phyloP scores from a whole-genome alignment of 2,797 vertebrate genomes.

The Pyrocephalus nanus region DNA sequence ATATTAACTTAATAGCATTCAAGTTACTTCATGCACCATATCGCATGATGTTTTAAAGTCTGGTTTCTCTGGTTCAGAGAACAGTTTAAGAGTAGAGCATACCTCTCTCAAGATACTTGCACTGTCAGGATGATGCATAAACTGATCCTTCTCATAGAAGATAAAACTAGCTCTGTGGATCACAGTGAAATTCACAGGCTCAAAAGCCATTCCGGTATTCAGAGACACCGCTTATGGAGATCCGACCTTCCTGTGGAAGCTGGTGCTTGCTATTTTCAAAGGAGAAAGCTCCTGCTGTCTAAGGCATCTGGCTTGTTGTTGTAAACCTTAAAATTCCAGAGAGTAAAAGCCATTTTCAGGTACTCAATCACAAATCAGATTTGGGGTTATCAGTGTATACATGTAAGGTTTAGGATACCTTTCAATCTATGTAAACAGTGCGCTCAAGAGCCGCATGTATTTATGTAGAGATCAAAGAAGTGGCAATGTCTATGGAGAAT shows the following conservation, averaged over 20 bases:
- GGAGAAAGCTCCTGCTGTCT: neutral
- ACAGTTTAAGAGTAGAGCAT: neutral
- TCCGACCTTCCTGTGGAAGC: neutral
- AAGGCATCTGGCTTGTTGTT: constrained; percentile 48
- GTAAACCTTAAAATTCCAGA: constrained; percentile 57
- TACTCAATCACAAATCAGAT: constrained; percentile 64
- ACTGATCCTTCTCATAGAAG: constrained; percentile 24
- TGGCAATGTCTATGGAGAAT: constrained; percentile 28
- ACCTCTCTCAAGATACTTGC: neutral
- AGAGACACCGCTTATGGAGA: neutral
- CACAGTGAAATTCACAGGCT: constrained; percentile 59
- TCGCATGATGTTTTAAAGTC: neutral
- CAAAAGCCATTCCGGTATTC: constrained; percentile 42
- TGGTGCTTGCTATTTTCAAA: constrained; percentile 9
- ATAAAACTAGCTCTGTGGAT: constrained; percentile 41
- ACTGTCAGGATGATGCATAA: constrained; percentile 60
- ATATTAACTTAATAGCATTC: neutral
- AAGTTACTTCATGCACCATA: neutral
- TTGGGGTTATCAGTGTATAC: constrained; percentile 69
- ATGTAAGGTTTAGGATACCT: constrained; percentile 69
- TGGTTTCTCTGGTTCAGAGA: neutral
- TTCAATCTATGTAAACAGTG: constrained; percentile 69
- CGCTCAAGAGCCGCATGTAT: constrained; percentile 47
- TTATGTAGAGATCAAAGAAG: constrained; percentile 46
- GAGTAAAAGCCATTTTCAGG: constrained; percentile 47